Conservation (phyloP, 1,140 invertebrate species). For the Conus betulinus region DNA sequence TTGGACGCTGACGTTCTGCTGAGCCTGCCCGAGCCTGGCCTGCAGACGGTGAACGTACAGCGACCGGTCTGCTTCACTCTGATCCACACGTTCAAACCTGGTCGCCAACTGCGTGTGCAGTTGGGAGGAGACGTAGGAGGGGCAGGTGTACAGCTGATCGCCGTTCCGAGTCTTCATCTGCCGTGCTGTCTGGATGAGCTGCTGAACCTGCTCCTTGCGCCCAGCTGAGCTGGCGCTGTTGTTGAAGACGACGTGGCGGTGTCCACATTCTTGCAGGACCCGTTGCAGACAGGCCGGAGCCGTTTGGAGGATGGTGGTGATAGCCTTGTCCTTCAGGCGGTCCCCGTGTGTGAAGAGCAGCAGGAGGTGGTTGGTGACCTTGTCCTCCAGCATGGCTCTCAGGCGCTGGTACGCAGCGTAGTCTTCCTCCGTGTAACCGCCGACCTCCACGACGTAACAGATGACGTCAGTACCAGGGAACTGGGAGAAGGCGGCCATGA, state of each 20-base stretch:
- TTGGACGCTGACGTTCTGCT: neutral
- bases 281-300: neutral
- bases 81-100: neutral
- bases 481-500: conserved; percentile 7
- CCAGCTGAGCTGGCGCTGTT: neutral
- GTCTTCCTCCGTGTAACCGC: conserved; percentile 26
- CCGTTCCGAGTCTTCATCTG: conserved; percentile 3
- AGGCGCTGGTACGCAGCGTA: neutral
- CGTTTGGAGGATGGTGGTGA: neutral
- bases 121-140: neutral
- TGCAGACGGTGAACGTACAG: neutral
- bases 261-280: neutral
- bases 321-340: neutral
- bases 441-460: conserved; percentile 1
- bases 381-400: conserved; percentile 1
- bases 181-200: neutral
- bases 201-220: neutral
- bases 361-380: neutral
- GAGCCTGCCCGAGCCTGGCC: neutral
- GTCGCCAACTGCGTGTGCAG: neutral
- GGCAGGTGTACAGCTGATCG: neutral
- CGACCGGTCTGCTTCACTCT: neutral
- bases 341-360: conserved; percentile 12
- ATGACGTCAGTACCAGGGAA: neutral
- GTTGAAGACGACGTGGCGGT: neutral